A percentile compares a stretch with the other conserved stretches of the same genome.
Conservation (phyloP, 2,797 vertebrate species). For the Diplodus puntazzo region DNA sequence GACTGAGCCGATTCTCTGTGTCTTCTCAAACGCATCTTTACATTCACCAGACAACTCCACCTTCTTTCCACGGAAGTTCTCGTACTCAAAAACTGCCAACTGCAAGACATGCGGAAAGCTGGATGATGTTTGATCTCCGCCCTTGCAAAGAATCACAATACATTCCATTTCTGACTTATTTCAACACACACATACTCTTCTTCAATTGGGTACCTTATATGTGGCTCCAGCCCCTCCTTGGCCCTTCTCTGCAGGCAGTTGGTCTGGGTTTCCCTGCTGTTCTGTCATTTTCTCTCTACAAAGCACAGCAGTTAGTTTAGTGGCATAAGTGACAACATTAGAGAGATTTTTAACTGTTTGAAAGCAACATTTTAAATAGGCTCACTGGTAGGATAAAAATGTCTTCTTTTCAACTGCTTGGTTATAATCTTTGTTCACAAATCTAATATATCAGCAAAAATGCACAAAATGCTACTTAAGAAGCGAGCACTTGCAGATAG, state of each 20-base stretch:
- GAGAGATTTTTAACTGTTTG: neutral
- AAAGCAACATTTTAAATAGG: neutral
- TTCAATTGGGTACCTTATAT: slow-evolving; percentile 87
- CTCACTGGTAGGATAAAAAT: neutral
- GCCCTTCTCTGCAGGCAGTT: slow-evolving; percentile 89
- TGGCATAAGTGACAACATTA: neutral
- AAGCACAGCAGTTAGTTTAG: slow-evolving; percentile 32
- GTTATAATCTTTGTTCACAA: neutral
- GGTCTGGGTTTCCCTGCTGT: slow-evolving; percentile 88
- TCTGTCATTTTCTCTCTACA: slow-evolving; percentile 86
- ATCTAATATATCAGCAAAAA: neutral
- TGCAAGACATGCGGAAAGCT: slow-evolving; percentile 62
- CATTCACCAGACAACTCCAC: slow-evolving; percentile 90
- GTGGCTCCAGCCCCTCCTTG: slow-evolving; percentile 85
- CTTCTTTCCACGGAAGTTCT: slow-evolving; percentile 91
- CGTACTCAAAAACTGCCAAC: slow-evolving; percentile 89
- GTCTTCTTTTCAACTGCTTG: neutral
- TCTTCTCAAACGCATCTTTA: slow-evolving; percentile 87
- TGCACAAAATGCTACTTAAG: slow-evolving; percentile 13
- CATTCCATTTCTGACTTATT: neutral
- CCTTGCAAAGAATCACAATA: neutral
- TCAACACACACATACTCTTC: neutral
- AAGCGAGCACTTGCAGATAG: slow-evolving; percentile 24
- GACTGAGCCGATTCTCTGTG: slow-evolving; percentile 91
- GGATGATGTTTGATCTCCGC: neutral